Base-by-base conservation (phyloP, 2,113 vertebrate species). In the Erpornis zantholeuca region DNA sequence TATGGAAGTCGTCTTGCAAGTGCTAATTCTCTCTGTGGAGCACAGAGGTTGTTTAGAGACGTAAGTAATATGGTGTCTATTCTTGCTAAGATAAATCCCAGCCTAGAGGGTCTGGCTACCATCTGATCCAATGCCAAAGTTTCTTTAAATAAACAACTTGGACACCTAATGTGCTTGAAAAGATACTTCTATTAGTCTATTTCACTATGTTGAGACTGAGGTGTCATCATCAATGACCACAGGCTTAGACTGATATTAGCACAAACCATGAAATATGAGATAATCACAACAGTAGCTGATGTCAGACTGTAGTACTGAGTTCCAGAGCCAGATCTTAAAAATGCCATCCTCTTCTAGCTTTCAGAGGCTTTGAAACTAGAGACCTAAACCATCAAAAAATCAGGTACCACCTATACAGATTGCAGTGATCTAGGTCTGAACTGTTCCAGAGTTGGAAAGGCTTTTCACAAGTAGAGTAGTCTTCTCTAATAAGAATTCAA, bases 401-500 rank as follows among this genome's bases (percentile, higher is more conserved):
- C 31, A 91, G 8, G 10, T 27, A 24, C 6, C 7, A 65, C 3
- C 20, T 50, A 13, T 6, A 84, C 88, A 57, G 36, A 15, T 2
- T 69, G 85, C n/a, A 47, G 16, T 54, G 75, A 54, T 95, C 95
- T 92, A 92, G 95, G 77, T 38, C 87, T 82, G 47, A 88, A 54
- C 29, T 38, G 27, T 47, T 92, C 66, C 27, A 76, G 78, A 91
- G n/a, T 19, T 85, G 66, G 81, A 83, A 94, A 25, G 44, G 25
- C n/a, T 94, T 95, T 88, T 80, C 82, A 63, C 21, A 87, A 82
- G 52, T 61, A 76, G 35, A 81, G 35, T 86, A 85, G 70, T 82
- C 78, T 92, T 88, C 73, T 95, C 75, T 96, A 82, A 93, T 88
- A 93, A 88, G 85, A 94, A 96, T 95, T 94, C 68, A 94, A 94